Conservation (phyloP, 2,888 invertebrate genomes). For the Pecten maximus region DNA sequence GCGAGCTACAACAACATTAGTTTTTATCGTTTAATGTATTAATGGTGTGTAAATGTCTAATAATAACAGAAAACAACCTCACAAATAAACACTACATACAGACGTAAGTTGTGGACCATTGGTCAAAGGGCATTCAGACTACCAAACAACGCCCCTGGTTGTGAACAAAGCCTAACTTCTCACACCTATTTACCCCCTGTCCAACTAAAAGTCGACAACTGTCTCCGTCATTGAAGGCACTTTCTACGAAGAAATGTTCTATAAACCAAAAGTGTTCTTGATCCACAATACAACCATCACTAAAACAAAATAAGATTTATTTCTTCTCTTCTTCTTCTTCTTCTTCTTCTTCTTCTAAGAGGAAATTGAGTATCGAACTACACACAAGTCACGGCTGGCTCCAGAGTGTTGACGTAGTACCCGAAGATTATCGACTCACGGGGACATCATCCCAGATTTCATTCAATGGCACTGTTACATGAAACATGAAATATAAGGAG, state of each 20-base stretch:
- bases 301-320: no score
- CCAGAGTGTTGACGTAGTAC: not conserved
- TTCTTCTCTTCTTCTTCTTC: no score
- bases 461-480: not conserved
- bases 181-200: not conserved
- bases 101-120: not conserved
- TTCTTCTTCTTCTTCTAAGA: no score
- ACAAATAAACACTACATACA: slow-evolving; percentile 24
- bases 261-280: no score
- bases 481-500: not conserved
- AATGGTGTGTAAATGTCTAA: not conserved
- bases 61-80: slow-evolving; percentile 10
- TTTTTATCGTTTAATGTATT: slow-evolving; percentile 27
- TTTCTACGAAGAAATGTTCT: no score
- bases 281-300: no score
- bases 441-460: not conserved
- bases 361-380: no score
- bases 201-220: not conserved
- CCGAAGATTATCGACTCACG: not conserved
- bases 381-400: not conserved
- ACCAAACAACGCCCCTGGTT: not conserved
- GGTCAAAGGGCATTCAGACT: not conserved
- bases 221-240: no score
- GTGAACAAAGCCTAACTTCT: not conserved
- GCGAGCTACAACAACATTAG: not conserved